These are phyloP conservation scores for Enteromius trimaculatus DNA, from an alignment of 2,797 vertebrate genomes.

Conservation along the genomic window DNA sequence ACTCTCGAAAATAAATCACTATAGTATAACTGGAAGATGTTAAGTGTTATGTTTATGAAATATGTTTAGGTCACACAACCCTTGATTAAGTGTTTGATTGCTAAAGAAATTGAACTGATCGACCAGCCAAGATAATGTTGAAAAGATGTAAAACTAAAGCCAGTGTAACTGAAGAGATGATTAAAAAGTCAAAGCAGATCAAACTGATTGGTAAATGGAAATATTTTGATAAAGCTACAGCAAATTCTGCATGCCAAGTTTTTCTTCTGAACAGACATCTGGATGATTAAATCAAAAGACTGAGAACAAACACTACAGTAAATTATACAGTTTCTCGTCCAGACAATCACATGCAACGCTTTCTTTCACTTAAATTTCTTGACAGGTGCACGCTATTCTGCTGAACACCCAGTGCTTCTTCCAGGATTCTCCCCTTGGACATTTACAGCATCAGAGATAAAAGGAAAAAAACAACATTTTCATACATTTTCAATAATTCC, in stretches of 20 bases:
- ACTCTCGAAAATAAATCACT: not conserved
- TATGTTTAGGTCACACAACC: not conserved
- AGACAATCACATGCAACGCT: constrained; percentile 44
- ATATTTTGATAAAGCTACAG: constrained; percentile 41
- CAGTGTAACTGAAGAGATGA: not conserved
- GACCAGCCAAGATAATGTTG: constrained; percentile 14
- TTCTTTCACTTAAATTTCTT: constrained; percentile 14
- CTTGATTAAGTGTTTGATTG: constrained; percentile 12
- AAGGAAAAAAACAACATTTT: constrained; percentile 5
- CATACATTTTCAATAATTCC: constrained; percentile 27
- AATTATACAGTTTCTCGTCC: constrained; percentile 42
- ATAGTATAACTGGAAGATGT: not conserved
- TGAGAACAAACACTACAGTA: constrained; percentile 31
- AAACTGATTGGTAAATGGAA: constrained; percentile 28
- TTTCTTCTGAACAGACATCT: constrained; percentile 53
- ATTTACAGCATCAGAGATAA: constrained; percentile 26
- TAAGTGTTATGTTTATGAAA: not conserved
- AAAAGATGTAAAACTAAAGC: constrained; percentile 14
- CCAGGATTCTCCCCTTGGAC: constrained; percentile 24
- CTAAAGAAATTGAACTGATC: not conserved
- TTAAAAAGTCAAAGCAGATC: constrained; percentile 27
- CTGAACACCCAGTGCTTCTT: constrained; percentile 5
- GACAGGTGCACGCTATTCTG: constrained; percentile 32
- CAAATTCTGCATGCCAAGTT: constrained; percentile 33
- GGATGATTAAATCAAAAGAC: constrained; percentile 41